Evolutionary conservation across 2,888 invertebrate species (phyloP), one percentile per base, ranked within the genome.

Genomic region (Dicyrtoma fusca): DNA sequence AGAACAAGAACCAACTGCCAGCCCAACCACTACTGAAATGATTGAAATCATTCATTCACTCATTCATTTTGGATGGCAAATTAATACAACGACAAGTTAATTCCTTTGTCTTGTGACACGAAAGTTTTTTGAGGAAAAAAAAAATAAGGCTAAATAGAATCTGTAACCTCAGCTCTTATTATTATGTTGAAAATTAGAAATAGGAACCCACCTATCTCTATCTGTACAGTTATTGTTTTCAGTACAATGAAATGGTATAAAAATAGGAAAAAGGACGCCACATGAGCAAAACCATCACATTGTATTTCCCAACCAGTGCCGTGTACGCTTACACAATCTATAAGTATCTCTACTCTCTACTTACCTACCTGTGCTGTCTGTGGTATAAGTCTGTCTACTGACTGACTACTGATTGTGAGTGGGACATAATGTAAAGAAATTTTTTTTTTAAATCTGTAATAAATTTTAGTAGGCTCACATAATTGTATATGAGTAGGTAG

Each of bases 91-190:
- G 57, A 57, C 69, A 61, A 69, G 26, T 66, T 53, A 53, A 69
- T 42, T 66, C 71, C 63, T 74, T 74, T 74, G 74, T 74, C 73
- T 76, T 74, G 68, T 71, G 63, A 74, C 73, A 72, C 74, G 69
- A 72, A 69, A 65, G 64, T 65, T 70, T 34, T 34, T 34, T 8
- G 8, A 34, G n/a, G n/a, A 34, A 34, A 34, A 34, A 5, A 70
- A 72, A 75, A 75, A 75, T 71, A 74, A 72, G 72, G 69, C 69
- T 72, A 71, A 64, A 72, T 53, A 59, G 61, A 72, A 72, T 74
- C 71, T 71, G 63, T 69, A 71, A 74, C 71, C 74, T 49, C 74
- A 74, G 64, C 71, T 74, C 66, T 69, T 71, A 71, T 71, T 62
- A 71, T 62, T 71, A 62, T 68, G 65, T 65, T 51, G 53, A 26